These are phyloP conservation scores for Upupa epops DNA, from an alignment of 2,113 vertebrate species.

Conservation along the genomic window DNA sequence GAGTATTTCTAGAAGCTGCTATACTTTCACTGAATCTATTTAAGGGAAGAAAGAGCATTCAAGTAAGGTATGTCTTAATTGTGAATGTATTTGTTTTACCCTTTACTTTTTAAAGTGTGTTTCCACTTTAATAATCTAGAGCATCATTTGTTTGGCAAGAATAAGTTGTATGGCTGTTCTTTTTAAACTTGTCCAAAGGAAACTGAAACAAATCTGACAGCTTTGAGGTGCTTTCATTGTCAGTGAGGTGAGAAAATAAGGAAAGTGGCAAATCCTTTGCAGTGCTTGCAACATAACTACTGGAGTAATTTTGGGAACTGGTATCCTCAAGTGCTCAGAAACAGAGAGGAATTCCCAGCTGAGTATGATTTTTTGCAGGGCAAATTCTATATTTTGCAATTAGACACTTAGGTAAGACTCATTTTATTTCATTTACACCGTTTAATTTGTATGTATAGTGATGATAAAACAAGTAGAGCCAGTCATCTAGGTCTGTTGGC, in stretches of 20 bases:
- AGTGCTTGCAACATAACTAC: not conserved
- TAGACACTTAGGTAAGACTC: not conserved
- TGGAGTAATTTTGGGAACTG: not conserved
- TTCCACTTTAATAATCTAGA: not conserved
- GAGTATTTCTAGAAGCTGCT: not conserved
- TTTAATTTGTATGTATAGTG: not conserved
- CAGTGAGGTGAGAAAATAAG: not conserved
- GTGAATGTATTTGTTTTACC: not conserved
- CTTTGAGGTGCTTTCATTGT: not conserved
- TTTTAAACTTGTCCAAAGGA: not conserved
- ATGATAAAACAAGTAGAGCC: not conserved
- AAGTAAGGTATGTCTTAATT: not conserved
- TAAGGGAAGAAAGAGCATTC: not conserved
- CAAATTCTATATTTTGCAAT: not conserved
- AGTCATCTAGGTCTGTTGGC: not conserved
- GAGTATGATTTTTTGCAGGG: rapidly evolving
- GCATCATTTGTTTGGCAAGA: not conserved
- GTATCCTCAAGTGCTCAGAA: not conserved
- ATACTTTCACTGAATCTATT: not conserved
- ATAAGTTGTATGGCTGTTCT: not conserved
- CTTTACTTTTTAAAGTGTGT: not conserved
- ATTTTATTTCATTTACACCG: not conserved
- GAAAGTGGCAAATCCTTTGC: not conserved
- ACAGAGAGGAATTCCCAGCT: not conserved
- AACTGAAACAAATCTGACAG: not conserved